Evolutionary conservation across 2,888 invertebrate species (phyloP), one percentile per base, ranked within the genome.

Genomic region (Heliconius ismenius): DNA sequence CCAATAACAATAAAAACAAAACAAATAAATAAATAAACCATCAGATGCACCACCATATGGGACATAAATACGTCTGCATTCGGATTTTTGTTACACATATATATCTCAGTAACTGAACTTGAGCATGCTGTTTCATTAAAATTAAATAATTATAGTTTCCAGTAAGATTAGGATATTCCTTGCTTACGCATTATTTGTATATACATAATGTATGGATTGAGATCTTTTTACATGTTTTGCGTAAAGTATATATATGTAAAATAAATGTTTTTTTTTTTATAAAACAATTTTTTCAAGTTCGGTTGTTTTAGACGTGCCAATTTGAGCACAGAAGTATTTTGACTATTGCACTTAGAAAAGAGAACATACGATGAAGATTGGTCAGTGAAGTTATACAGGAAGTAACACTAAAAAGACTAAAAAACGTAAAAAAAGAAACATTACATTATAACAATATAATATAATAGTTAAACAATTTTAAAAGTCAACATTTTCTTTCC

Each of bases 21-120:
- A 28, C 73, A 76, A 73, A 76, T 65, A 76, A 76, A 76, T 54
- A 65, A 76, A 76, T 54, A 65, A 73, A 73, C 21, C 60, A 73
- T 73, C 73, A 28, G 39, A 76, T 73, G 72, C 60, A 64, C 58
- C 76, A 76, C 64, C 76, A 76, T 73, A 65, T 76, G 76, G 26
- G 39, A n/a, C 72, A 73, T 76, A 65, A 72, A 76, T 73, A 65
- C 64, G 76, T 73, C 76, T 64, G 64, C 76, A 63, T 49, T 28
- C 18, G 49, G 49, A 49, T 49, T 69, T 69, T 69, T 69, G 49
- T 49, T 69, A 21, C 49, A 28, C 28, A 26, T 26, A 26, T 26
- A 4, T 49, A 67, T 67, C 54, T 54, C 54, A 18, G 54, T n/a
- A 54, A 54, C 54, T 54, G 54, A 54, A 54, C 54, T 54, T 54